These are phyloP conservation scores for Marisa cornuarietis DNA, from an alignment of 1,140 invertebrate genomes.

Conservation along the genomic window DNA sequence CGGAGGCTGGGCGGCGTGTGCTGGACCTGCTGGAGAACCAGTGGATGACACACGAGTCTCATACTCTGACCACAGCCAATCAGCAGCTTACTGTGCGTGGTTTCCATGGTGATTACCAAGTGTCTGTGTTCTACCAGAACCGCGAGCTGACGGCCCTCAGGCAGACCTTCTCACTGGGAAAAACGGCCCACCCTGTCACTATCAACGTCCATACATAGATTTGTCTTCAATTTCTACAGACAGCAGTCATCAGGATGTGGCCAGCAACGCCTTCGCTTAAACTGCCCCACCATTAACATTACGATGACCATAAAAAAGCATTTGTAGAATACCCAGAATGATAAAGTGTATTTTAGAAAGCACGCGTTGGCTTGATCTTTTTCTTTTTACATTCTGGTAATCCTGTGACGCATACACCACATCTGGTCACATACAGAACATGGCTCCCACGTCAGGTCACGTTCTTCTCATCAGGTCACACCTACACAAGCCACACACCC, in stretches of 20 bases:
- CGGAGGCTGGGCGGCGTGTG: constrained; percentile 33
- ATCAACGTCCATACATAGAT: background rate
- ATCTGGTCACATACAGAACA: too few species aligned
- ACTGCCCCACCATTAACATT: too few species aligned
- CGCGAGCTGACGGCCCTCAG: constrained; percentile 5
- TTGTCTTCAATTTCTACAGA: constrained; percentile 8
- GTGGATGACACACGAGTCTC: constrained; percentile 38
- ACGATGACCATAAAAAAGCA: too few species aligned
- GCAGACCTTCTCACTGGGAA: constrained; percentile 14
- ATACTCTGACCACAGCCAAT: constrained; percentile 20
- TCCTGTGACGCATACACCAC: too few species aligned
- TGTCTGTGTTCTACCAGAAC: constrained; percentile 8
- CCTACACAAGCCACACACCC: too few species aligned
- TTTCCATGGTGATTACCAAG: constrained; percentile 29
- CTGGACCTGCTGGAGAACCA: constrained; percentile 34
- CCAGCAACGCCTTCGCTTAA: too few species aligned
- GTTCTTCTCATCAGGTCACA: too few species aligned
- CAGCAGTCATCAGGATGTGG: background rate
- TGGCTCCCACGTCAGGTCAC: too few species aligned
- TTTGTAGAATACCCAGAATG: too few species aligned
- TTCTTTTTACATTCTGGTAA: too few species aligned
- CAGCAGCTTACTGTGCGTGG: constrained; percentile 14
- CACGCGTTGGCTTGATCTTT: too few species aligned
- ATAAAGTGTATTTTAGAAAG: too few species aligned
- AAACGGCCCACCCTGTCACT: background rate